Evolutionary conservation across 2,113 vertebrate species (phyloP).

Genomic region (Lota lota): DNA sequence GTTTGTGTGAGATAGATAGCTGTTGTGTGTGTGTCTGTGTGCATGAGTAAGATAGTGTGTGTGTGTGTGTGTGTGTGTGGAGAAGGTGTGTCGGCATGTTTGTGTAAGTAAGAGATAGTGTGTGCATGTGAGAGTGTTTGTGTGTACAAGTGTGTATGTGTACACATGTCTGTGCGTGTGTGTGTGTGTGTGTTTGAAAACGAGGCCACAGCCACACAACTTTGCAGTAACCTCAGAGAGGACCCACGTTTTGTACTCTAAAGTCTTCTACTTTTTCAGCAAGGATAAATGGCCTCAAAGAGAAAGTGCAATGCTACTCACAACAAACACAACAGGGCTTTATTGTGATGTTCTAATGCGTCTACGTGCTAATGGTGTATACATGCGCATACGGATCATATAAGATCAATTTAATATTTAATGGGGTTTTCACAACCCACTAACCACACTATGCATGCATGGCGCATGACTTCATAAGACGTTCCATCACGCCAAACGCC

Average conservation of each 20-base stretch:
- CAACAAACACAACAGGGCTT: too few relatives aligned
- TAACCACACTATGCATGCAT: neutral
- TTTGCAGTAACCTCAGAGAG: too few relatives aligned
- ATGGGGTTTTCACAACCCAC: constrained; percentile 8
- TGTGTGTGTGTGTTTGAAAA: neutral
- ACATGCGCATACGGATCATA: neutral
- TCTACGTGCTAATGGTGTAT: neutral
- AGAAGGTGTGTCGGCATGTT: constrained; percentile 18
- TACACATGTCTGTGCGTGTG: constrained; percentile 7
- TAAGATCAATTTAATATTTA: constrained; percentile 10
- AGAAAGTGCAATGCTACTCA: too few relatives aligned
- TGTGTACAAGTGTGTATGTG: too few relatives aligned
- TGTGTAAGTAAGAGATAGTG: too few relatives aligned
- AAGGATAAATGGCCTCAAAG: too few relatives aligned
- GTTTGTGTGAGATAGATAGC: too few relatives aligned
- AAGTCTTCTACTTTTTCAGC: constrained; percentile 35
- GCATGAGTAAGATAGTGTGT: constrained; percentile 1
- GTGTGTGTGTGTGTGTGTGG: constrained; percentile 5
- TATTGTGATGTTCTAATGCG: neutral
- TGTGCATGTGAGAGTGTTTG: too few relatives aligned
- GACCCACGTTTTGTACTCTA: constrained; percentile 11
- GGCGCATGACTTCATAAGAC: neutral
- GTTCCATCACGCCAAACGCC: constrained; percentile 26
- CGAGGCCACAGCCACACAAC: too few relatives aligned
- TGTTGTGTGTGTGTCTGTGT: too few relatives aligned